Base-by-base conservation (phyloP, 2,888 invertebrate species). In the Chouioia cunea region DNA sequence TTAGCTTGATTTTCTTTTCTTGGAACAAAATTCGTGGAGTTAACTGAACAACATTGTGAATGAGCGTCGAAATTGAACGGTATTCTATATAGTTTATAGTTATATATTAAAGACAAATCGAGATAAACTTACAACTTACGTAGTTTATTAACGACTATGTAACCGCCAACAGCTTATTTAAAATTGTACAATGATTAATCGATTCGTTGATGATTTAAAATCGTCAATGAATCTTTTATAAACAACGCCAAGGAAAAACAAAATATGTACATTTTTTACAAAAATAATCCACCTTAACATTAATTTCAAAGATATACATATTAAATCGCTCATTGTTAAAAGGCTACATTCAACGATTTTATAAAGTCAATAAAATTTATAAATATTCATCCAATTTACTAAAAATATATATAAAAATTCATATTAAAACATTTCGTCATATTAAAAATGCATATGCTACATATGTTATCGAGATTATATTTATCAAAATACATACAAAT, bases 261-360 rank as follows among this genome's bases (percentile, higher is more conserved):
- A 43, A 58, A 53, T 62, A 71, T 71, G 47, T 67, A 67, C 66
- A 71, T 71, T 71, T n/a, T 71, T 58, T 67, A 71, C 63, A 71
- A 71, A 60, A 47, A 6, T 56, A 22, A 65, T 50, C 15, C 18
- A 56, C 22, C 20, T 36, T 59, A 18, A 20, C 57, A 63, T 66
- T 66, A 36, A 36, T 36, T 36, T 36, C 36, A 3, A 36, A 36
- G n/a, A 36, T 36, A 50, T 52, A 57, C 8, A 70, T n/a, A 50
- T 66, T 36, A 58, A 64, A 66, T 63, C 66, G 57, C 52, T 66
- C 63, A 65, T 52, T 63, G 36, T 71, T 71, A 63, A 66, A 52
- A 65, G 16, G 23, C 8, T 8, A 22, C 10, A 27, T 14, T 54
- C 6, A 48, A 10, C 10, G 6, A 16, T 14, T n/a, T 48, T 48